Conservation (phyloP, 1,140 invertebrate genomes). For the Meloidogyne floridensis region DNA sequence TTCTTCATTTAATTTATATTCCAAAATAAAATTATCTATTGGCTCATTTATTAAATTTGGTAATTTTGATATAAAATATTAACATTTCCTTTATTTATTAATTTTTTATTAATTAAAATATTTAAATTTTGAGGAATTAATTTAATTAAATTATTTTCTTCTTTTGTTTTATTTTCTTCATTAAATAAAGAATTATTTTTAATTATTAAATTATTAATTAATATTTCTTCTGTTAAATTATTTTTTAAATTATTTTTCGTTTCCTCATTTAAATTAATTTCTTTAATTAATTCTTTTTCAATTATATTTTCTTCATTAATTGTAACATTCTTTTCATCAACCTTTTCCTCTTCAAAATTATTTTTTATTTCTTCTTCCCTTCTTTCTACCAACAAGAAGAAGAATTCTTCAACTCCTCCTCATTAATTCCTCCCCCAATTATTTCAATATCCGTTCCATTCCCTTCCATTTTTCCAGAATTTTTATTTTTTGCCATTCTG, state of each 20-base stretch:
- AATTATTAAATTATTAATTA: background rate
- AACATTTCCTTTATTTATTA: background rate
- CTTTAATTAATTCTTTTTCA: background rate
- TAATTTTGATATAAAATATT: background rate
- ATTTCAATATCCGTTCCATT: background rate
- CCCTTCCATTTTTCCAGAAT: background rate
- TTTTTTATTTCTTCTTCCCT: too few species aligned
- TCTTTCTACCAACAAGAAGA: too few species aligned
- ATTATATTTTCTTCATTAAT: background rate
- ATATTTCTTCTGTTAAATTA: background rate
- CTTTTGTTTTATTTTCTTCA: background rate
- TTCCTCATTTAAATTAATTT: background rate
- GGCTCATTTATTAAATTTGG: background rate
- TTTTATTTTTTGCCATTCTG: background rate
- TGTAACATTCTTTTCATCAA: background rate
- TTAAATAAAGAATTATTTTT: background rate
- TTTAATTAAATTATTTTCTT: background rate
- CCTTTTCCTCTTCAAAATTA: background rate
- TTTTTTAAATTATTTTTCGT: background rate
- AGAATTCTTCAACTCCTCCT: background rate
- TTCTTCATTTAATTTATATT: background rate
- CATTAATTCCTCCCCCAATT: background rate
- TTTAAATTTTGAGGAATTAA: background rate
- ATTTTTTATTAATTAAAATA: constrained; percentile 11
- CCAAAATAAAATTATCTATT: background rate